Evolutionary conservation across 2,797 vertebrate genomes (phyloP).

Genomic region (Gymnoscopelus braueri): DNA sequence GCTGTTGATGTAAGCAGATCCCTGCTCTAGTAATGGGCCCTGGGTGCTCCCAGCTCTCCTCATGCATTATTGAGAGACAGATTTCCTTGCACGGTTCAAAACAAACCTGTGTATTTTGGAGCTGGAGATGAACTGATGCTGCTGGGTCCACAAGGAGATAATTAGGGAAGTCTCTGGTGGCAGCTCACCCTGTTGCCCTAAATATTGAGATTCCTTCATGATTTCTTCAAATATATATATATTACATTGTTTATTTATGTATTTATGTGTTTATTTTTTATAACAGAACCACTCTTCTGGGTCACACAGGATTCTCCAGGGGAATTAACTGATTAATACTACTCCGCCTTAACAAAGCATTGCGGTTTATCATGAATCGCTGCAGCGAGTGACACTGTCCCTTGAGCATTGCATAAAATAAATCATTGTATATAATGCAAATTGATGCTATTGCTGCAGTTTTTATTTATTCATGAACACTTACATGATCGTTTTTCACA

Average conservation of each 20-base stretch:
- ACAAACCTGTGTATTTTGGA: constrained; percentile 37
- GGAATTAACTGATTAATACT: neutral
- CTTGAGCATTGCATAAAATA: too few relatives aligned
- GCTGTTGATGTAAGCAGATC: constrained; percentile 67
- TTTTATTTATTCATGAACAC: too few relatives aligned
- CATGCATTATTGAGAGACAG: constrained; percentile 71
- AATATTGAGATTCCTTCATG: constrained; percentile 6
- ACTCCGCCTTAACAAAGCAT: neutral
- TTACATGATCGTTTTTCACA: too few relatives aligned
- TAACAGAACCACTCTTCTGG: neutral
- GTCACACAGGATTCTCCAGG: neutral
- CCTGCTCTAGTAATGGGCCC: constrained; percentile 36
- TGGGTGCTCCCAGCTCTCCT: constrained; percentile 52
- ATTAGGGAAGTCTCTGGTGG: constrained; percentile 41
- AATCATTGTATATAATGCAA: too few relatives aligned
- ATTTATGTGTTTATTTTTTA: neutral
- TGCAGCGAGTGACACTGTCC: too few relatives aligned
- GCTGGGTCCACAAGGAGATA: constrained; percentile 38
- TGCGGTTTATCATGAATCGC: too few relatives aligned
- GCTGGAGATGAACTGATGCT: constrained; percentile 32
- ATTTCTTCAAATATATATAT: neutral
- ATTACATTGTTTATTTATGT: neutral
- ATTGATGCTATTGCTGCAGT: too few relatives aligned
- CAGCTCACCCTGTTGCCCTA: constrained; percentile 5
- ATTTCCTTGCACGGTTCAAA: constrained; percentile 48